Percentiles rank a stretch among this genome's conserved stretches.
phyloP scores from a whole-genome alignment of 2,888 invertebrate genomes.

The Chymomyza amoena region DNA sequence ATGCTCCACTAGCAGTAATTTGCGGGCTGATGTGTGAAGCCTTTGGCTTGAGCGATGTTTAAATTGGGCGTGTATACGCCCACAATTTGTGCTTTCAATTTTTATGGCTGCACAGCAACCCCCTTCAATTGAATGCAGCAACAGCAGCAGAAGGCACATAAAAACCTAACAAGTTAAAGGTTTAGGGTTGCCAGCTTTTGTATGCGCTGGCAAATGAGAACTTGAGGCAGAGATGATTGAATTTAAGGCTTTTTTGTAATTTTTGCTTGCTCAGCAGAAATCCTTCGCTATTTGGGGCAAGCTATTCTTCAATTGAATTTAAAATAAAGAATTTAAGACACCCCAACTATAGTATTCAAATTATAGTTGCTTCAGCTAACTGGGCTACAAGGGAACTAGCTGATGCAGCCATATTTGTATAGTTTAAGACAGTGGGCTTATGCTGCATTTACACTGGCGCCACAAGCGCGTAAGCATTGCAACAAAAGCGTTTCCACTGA shows the following conservation, averaged over 20 bases:
- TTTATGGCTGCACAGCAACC: conserved; percentile 10
- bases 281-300: too few species aligned
- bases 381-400: too few species aligned
- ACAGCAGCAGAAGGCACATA: conserved; percentile 9
- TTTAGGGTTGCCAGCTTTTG: neutral
- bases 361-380: too few species aligned
- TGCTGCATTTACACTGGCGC: too few species aligned
- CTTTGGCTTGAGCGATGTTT: conserved; percentile 33
- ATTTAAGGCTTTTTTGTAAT: neutral
- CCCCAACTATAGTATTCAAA: too few species aligned
- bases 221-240: conserved; percentile 24
- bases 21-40: conserved; percentile 54
- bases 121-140: conserved; percentile 26
- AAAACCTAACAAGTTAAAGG: neutral
- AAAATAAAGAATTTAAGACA: too few species aligned
- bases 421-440: too few species aligned
- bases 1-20: conserved; percentile 37
- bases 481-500: too few species aligned
- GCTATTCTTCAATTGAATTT: too few species aligned
- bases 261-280: neutral
- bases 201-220: neutral
- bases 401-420: too few species aligned
- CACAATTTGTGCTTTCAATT: conserved; percentile 22
- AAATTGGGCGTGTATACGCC: conserved; percentile 23
- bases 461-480: too few species aligned